These are phyloP conservation scores for Eutrigla gurnardus DNA, from an alignment of 2,797 vertebrate species.

Conservation along the genomic window DNA sequence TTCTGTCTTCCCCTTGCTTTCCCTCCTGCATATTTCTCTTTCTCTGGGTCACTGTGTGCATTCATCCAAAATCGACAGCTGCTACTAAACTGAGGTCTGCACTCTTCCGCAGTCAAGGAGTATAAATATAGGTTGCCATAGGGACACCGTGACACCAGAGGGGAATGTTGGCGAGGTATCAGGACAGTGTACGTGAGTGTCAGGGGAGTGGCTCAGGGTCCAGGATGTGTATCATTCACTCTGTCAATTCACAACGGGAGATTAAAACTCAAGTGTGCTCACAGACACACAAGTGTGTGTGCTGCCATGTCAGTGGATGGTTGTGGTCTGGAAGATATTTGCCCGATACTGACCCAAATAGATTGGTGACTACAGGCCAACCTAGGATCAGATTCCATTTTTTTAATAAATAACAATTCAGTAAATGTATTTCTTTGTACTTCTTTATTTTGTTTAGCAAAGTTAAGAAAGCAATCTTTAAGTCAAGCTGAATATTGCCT, in stretches of 20 bases:
- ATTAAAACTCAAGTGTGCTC: constrained; percentile 33
- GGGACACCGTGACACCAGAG: constrained; percentile 73
- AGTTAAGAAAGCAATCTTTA: no score
- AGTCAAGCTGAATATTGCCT: no score
- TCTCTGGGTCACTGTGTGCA: constrained; percentile 40
- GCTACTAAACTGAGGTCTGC: constrained; percentile 61
- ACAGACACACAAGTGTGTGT: constrained; percentile 9
- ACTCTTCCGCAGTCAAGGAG: constrained; percentile 59
- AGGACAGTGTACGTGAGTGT: constrained; percentile 39
- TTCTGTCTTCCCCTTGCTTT: constrained; percentile 1
- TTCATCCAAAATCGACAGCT: constrained; percentile 63
- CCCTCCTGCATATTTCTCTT: constrained; percentile 9
- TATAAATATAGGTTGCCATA: constrained; percentile 85
- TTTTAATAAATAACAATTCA: no score
- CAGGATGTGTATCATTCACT: constrained; percentile 54
- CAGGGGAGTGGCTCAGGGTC: constrained; percentile 40
- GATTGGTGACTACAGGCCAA: no score
- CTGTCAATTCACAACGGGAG: constrained; percentile 30
- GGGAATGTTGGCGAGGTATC: constrained; percentile 63
- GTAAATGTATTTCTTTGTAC: no score
- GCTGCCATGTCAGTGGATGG: constrained; percentile 10
- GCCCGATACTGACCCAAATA: no score
- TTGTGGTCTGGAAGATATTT: no score
- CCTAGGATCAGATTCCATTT: no score
- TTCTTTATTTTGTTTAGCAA: no score